Evolutionary conservation across 1,140 invertebrate species (phyloP).

Genomic region (Lamellibrachia luymesi): DNA sequence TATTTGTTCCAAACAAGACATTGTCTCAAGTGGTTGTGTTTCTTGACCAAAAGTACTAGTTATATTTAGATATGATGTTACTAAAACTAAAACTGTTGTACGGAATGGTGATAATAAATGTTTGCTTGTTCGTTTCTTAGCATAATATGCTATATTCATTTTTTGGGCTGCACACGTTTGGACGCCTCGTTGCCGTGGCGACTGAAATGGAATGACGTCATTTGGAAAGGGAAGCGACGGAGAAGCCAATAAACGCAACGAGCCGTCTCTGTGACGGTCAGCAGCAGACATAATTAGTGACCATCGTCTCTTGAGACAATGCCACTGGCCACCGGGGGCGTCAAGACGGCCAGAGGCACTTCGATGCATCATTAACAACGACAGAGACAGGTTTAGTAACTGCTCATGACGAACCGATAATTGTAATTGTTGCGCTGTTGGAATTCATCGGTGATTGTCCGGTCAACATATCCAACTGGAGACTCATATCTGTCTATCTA

Average conservation of each 20-base stretch:
- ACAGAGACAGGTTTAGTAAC: not conserved
- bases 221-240: not conserved
- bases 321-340: not conserved
- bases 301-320: not conserved
- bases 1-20: too few relatives aligned
- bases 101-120: not conserved
- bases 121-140: not conserved
- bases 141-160: not conserved
- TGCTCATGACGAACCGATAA: not conserved
- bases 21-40: not conserved
- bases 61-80: not conserved
- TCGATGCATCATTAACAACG: not conserved
- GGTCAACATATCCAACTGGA: not conserved
- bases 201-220: not conserved
- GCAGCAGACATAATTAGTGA: not conserved
- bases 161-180: not conserved
- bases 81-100: not conserved
- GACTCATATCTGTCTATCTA: too few relatives aligned
- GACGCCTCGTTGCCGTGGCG: not conserved
- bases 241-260: not conserved
- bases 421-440: not conserved
- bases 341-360: not conserved
- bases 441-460: not conserved
- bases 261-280: not conserved
- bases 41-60: not conserved